These are phyloP conservation scores for Agrochola circellaris DNA, from an alignment of 2,888 invertebrate species.

Conservation along the genomic window DNA sequence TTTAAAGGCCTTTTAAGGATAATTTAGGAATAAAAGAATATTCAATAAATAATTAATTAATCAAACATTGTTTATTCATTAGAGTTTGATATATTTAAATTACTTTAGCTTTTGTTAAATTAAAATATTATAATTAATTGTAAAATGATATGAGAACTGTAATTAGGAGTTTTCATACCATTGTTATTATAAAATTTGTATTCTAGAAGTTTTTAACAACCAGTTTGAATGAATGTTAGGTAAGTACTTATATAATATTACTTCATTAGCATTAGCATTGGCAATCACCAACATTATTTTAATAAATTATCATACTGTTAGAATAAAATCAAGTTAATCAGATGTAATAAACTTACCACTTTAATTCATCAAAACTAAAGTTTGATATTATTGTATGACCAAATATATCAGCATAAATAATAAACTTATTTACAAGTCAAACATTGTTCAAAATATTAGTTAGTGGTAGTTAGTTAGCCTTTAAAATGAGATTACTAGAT, in stretches of 20 bases:
- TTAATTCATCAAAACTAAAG: not conserved
- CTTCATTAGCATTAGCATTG: conserved; percentile 8
- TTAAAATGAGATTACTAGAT: not conserved
- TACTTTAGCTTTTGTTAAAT: not conserved
- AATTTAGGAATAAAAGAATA: not conserved
- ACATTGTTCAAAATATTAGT: not conserved
- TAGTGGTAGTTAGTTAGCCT: too few species aligned
- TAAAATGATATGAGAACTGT: not conserved
- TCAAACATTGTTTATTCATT: not conserved
- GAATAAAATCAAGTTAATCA: conserved; percentile 1
- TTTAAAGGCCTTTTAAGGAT: not conserved
- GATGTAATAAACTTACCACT: not conserved
- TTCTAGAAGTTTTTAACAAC: not conserved
- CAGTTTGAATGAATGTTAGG: conserved; percentile 5
- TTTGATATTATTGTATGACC: not conserved
- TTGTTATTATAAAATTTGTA: not conserved
- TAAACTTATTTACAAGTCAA: not conserved
- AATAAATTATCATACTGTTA: conserved; percentile 23
- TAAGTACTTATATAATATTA: not conserved
- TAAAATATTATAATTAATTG: not conserved
- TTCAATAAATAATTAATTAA: not conserved
- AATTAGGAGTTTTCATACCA: not conserved
- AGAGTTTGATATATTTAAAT: not conserved
- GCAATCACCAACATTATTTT: not conserved
- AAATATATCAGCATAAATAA: not conserved